A percentile compares a stretch with the other conserved stretches of the same genome.
Conservation (phyloP, 2,888 invertebrate genomes). For the Hermodice carunculata region DNA sequence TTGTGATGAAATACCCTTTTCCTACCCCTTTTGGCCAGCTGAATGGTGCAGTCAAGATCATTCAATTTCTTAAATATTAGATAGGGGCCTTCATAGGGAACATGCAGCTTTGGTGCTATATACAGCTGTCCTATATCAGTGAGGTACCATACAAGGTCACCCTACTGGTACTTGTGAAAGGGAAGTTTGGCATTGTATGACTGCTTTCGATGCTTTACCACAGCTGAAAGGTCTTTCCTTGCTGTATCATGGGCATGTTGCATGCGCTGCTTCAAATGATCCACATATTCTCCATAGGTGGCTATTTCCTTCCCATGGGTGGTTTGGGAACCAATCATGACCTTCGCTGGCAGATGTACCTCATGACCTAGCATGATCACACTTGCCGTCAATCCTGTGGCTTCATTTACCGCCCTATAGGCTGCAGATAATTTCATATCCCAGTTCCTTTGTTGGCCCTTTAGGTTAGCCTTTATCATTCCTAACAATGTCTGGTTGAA, state of each 20-base stretch:
- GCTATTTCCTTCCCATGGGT: neutral
- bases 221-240: neutral
- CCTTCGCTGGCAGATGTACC: neutral
- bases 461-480: too few species aligned
- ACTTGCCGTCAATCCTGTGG: neutral
- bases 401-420: neutral
- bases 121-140: too few species aligned
- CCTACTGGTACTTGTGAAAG: too few species aligned
- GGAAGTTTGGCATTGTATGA: neutral
- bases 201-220: neutral
- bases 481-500: too few species aligned
- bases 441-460: too few species aligned
- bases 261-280: neutral
- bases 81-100: too few species aligned
- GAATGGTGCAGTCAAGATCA: too few species aligned
- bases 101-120: too few species aligned
- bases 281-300: neutral
- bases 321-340: neutral
- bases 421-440: neutral
- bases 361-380: neutral
- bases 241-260: neutral
- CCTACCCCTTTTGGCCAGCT: too few species aligned
- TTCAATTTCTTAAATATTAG: too few species aligned
- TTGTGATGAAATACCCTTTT: too few species aligned
- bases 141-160: too few species aligned